Conservation (phyloP, 1,140 invertebrate species). For the Drosophila pectinifera region DNA sequence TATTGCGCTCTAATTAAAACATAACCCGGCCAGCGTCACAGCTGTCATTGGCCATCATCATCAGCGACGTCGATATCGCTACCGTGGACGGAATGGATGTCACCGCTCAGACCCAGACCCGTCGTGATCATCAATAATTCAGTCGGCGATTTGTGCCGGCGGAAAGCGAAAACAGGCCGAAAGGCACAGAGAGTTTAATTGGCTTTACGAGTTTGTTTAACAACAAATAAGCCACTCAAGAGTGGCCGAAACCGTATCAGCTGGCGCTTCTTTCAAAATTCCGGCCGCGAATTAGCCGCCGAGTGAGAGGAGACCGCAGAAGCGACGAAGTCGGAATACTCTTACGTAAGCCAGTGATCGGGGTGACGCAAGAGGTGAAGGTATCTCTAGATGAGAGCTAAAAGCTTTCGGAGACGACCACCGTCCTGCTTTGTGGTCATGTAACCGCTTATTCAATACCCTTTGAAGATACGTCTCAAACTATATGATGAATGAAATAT, state of each 20-base stretch:
- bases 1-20: slow-evolving; percentile 63
- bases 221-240: slow-evolving; percentile 41
- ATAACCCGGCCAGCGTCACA: slow-evolving; percentile 39
- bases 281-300: slow-evolving; percentile 36
- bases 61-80: background rate
- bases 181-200: slow-evolving; percentile 34
- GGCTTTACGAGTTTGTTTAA: slow-evolving; percentile 41
- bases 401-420: no score
- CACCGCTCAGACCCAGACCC: slow-evolving; percentile 1
- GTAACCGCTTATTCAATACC: background rate
- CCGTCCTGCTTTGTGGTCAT: no score
- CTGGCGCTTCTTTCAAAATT: slow-evolving; percentile 39
- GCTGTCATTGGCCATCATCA: slow-evolving; percentile 10
- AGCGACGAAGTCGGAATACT: slow-evolving; percentile 33
- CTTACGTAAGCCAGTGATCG: slow-evolving; percentile 32
- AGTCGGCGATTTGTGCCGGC: slow-evolving; percentile 26
- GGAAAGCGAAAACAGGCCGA: background rate
- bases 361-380: slow-evolving; percentile 22
- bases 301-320: slow-evolving; percentile 19
- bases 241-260: slow-evolving; percentile 22
- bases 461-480: no score
- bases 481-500: no score
- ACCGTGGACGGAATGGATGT: slow-evolving; percentile 10
- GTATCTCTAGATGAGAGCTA: slow-evolving; percentile 34
- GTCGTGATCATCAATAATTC: slow-evolving; percentile 61